Evolutionary conservation across 2,113 vertebrate species (phyloP).

Genomic region (Paramisgurnus dabryanus): DNA sequence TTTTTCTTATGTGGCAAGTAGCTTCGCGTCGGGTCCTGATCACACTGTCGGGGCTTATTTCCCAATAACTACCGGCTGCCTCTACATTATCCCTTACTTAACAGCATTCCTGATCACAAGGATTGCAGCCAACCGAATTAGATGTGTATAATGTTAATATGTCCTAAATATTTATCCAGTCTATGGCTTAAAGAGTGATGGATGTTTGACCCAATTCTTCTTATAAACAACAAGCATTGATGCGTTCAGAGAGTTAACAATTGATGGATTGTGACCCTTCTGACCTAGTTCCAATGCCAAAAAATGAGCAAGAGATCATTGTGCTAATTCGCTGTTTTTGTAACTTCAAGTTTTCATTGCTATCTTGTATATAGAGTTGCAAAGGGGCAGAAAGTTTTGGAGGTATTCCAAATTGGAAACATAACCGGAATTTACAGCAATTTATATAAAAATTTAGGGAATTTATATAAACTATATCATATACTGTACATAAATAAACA

Average conservation of each 20-base stretch:
- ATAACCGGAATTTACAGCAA: no score
- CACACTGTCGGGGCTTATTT: no score
- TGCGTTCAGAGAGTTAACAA: neutral
- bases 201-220: neutral
- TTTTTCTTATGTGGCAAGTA: no score
- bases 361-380: neutral
- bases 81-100: no score
- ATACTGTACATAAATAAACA: no score
- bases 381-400: no score
- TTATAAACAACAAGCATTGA: neutral
- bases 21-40: no score
- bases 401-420: no score
- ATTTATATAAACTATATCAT: no score
- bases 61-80: no score
- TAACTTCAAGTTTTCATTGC: conserved; percentile 3
- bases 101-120: neutral
- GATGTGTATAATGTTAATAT: neutral
- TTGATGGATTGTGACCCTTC: conserved; percentile 17
- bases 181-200: neutral
- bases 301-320: neutral
- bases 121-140: neutral
- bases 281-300: conserved; percentile 28
- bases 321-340: neutral
- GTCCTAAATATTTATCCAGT: neutral
- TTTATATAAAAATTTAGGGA: no score